These are phyloP conservation scores for Mus spicilegus DNA, from an alignment of 2,113 vertebrate species.

Conservation along the genomic window DNA sequence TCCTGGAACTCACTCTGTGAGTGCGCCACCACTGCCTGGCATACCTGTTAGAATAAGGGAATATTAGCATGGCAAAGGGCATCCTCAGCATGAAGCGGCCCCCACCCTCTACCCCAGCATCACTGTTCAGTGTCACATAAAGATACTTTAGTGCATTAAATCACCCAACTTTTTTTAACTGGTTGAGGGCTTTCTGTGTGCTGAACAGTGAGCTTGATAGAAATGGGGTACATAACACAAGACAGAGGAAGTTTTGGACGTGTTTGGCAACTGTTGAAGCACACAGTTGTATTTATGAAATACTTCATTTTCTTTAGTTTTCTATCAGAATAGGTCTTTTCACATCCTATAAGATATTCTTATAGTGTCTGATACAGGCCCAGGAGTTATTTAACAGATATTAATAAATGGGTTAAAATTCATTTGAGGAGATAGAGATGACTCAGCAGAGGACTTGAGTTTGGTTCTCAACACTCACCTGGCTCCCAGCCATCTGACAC, in stretches of 20 bases:
- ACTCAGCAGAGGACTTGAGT: background rate
- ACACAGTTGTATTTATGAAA: background rate
- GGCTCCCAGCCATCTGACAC: background rate
- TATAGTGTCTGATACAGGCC: background rate
- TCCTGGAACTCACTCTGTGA: too few species aligned
- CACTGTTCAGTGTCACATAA: background rate
- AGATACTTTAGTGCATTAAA: background rate
- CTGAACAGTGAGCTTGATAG: background rate
- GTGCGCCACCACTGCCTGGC: too few species aligned
- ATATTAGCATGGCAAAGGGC: background rate
- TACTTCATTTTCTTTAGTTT: background rate
- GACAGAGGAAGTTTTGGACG: background rate
- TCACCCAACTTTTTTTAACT: background rate
- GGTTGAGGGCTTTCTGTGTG: background rate
- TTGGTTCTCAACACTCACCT: background rate
- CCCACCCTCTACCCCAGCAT: background rate
- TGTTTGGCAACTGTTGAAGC: background rate
- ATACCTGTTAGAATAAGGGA: background rate
- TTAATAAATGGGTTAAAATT: conserved; percentile 23
- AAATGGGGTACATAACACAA: background rate
- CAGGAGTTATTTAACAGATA: conserved; percentile 35
- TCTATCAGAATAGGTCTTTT: conserved; percentile 4
- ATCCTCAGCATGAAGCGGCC: background rate
- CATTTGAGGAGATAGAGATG: too few species aligned
- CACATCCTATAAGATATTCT: background rate